Evolutionary conservation across 1,140 invertebrate genomes (phyloP).

Genomic region (Drosophila pectinifera): DNA sequence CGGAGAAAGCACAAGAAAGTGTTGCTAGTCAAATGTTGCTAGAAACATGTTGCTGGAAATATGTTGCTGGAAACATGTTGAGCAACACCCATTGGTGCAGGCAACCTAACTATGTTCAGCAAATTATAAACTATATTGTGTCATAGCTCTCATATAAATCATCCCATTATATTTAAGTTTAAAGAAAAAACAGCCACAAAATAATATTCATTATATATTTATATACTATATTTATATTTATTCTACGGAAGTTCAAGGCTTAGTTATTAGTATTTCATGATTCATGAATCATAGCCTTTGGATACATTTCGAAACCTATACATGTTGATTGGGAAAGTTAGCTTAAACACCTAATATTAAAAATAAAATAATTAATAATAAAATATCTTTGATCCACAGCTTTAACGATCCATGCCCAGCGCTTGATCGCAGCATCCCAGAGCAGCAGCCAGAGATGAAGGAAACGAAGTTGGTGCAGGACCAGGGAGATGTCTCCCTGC

Average conservation of each 20-base stretch:
- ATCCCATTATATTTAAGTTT: too few relatives aligned
- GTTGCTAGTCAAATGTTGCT: background rate
- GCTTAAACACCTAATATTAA: background rate
- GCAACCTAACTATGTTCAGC: background rate
- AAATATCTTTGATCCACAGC: slow-evolving; percentile 7
- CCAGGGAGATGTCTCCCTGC: slow-evolving; percentile 54
- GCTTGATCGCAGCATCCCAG: slow-evolving; percentile 10
- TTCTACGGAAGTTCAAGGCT: too few relatives aligned
- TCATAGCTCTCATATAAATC: background rate
- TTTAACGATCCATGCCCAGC: slow-evolving; percentile 20
- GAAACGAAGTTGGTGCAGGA: slow-evolving; percentile 58
- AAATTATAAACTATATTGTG: background rate
- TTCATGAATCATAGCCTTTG: too few relatives aligned
- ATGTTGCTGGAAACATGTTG: background rate
- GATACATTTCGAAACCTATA: too few relatives aligned
- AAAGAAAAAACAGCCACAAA: too few relatives aligned
- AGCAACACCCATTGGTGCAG: background rate
- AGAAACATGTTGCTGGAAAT: background rate
- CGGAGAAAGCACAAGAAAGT: background rate
- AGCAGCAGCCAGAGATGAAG: slow-evolving; percentile 42
- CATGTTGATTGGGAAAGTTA: too few relatives aligned
- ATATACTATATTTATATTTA: too few relatives aligned
- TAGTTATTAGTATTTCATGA: too few relatives aligned
- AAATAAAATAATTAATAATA: background rate
- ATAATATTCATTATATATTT: too few relatives aligned